Percentiles rank a stretch among this genome's conserved stretches.
Evolutionary conservation across 1,140 invertebrate species (phyloP).

Genomic region (Lucilia sericata): DNA sequence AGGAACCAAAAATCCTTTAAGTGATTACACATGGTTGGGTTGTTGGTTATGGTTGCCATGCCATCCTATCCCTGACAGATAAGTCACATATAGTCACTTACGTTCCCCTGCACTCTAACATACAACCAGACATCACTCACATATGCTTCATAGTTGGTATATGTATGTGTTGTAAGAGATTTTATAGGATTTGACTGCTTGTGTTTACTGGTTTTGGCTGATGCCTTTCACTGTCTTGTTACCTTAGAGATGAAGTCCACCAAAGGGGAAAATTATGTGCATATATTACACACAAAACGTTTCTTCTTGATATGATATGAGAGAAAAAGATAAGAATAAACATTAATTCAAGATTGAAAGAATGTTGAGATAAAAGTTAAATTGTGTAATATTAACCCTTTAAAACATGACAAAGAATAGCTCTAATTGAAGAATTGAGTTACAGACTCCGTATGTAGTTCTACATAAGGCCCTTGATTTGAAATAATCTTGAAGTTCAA

Average conservation of each 20-base stretch:
- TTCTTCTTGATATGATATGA: background rate
- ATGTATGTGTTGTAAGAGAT: background rate
- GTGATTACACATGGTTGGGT: constrained; percentile 2
- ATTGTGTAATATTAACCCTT: background rate
- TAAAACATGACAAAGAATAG: background rate
- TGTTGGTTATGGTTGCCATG: constrained; percentile 14
- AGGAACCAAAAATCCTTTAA: background rate
- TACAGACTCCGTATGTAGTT: too few relatives aligned
- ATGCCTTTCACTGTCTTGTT: background rate
- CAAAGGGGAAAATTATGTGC: constrained; percentile 18
- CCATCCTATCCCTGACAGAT: background rate
- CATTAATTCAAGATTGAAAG: constrained; percentile 5
- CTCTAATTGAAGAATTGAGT: background rate
- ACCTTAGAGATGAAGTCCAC: constrained; percentile 15
- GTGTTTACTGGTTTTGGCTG: background rate
- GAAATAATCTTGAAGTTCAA: too few relatives aligned
- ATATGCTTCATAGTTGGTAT: background rate
- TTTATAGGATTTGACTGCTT: background rate
- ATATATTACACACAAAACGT: background rate
- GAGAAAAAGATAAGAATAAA: background rate
- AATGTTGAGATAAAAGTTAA: background rate
- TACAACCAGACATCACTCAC: background rate
- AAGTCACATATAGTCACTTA: constrained; percentile 19
- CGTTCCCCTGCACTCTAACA: background rate
- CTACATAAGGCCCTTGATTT: too few relatives aligned